Evolutionary conservation across 2,888 invertebrate species (phyloP).

Genomic region (Bombyx huttoni): DNA sequence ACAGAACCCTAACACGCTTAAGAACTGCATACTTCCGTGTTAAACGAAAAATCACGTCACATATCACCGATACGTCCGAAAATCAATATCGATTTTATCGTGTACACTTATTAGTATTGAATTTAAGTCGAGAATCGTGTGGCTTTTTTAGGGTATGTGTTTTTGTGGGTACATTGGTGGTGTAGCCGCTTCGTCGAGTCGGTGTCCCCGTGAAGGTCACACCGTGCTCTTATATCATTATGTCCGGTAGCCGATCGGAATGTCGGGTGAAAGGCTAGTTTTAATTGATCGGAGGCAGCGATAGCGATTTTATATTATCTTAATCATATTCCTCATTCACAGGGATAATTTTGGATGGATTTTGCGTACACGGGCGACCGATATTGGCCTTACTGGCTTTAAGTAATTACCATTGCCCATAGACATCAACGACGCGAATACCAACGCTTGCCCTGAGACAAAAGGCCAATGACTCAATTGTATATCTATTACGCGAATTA

Average conservation of each 20-base stretch:
- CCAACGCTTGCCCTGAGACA: too few species aligned
- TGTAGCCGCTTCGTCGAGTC: conserved; percentile 7
- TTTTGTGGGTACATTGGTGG: conserved; percentile 1
- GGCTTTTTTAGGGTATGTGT: neutral
- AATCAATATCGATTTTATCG: neutral
- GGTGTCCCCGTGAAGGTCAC: conserved; percentile 23
- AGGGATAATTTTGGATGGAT: too few species aligned
- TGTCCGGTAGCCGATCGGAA: conserved; percentile 41
- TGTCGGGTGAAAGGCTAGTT: conserved; percentile 34
- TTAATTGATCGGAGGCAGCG: conserved; percentile 18
- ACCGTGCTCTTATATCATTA: conserved; percentile 24
- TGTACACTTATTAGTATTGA: neutral
- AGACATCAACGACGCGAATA: too few species aligned
- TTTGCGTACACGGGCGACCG: too few species aligned
- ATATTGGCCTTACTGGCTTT: neutral
- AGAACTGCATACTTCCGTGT: neutral
- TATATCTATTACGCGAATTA: too few species aligned
- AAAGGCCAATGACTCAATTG: too few species aligned
- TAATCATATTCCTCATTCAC: too few species aligned
- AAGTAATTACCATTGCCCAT: too few species aligned
- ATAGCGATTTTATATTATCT: too few species aligned
- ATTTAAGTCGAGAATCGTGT: neutral
- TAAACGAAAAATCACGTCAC: neutral
- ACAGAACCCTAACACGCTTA: neutral
- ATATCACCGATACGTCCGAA: neutral